phyloP scores from a whole-genome alignment of 2,113 vertebrate species.

The Hydrochoerus hydrochaeris region DNA sequence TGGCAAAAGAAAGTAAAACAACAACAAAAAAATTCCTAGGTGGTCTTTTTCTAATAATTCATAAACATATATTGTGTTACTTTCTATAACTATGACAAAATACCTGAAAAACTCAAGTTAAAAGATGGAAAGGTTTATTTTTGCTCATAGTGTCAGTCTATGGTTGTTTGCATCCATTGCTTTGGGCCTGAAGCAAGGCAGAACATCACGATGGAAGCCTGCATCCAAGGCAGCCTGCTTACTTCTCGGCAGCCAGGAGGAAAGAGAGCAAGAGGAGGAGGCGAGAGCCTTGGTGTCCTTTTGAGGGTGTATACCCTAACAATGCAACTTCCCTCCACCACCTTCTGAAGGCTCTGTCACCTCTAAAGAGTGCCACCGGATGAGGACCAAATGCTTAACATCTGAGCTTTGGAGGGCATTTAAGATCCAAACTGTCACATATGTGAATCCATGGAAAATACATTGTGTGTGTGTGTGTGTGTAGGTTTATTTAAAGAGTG shows the following conservation, averaged over 20 bases:
- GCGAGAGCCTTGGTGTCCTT: neutral
- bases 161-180: neutral
- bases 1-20: neutral
- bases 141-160: no score
- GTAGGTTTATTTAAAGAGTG: neutral
- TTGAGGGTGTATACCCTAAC: neutral
- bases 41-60: neutral
- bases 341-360: neutral
- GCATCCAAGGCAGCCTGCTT: neutral
- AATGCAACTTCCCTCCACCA: neutral
- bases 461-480: neutral
- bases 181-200: neutral
- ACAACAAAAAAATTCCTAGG: neutral
- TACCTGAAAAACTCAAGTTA: no score
- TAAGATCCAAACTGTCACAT: neutral
- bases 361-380: neutral
- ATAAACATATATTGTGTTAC: neutral
- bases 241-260: no score
- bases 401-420: neutral
- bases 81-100: neutral
- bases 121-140: neutral
- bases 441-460: neutral
- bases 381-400: neutral
- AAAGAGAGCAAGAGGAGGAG: neutral
- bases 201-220: neutral